These are phyloP conservation scores for Tuta absoluta DNA, from an alignment of 2,888 invertebrate species.

Conservation along the genomic window DNA sequence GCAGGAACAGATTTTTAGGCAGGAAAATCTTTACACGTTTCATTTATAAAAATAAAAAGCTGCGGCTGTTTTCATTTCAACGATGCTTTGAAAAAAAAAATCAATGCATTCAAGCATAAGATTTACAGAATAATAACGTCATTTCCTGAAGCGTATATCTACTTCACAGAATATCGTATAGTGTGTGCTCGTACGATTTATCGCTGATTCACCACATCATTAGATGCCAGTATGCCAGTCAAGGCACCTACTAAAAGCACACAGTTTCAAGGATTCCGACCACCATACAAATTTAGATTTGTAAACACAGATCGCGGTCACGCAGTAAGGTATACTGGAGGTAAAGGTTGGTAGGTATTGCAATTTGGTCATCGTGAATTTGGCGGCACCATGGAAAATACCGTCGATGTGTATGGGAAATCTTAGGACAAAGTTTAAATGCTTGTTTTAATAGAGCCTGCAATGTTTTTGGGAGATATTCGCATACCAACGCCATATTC, in stretches of 20 bases:
- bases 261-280: background rate
- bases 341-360: background rate
- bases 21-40: too few relatives aligned
- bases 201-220: background rate
- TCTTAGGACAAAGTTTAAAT: background rate
- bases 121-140: background rate
- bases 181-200: background rate
- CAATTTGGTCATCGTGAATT: background rate
- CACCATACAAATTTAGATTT: constrained; percentile 8
- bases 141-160: background rate
- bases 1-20: too few relatives aligned
- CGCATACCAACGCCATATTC: background rate
- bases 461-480: background rate
- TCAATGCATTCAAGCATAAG: background rate
- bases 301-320: constrained; percentile 5
- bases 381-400: background rate
- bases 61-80: too few relatives aligned
- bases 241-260: background rate
- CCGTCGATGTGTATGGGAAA: background rate
- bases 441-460: background rate
- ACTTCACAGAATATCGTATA: background rate
- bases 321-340: background rate
- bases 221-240: background rate
- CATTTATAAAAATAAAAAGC: too few relatives aligned
- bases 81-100: too few relatives aligned